phyloP scores from a whole-genome alignment of 2,113 vertebrate genomes.

The Opisthocomus hoazin region DNA sequence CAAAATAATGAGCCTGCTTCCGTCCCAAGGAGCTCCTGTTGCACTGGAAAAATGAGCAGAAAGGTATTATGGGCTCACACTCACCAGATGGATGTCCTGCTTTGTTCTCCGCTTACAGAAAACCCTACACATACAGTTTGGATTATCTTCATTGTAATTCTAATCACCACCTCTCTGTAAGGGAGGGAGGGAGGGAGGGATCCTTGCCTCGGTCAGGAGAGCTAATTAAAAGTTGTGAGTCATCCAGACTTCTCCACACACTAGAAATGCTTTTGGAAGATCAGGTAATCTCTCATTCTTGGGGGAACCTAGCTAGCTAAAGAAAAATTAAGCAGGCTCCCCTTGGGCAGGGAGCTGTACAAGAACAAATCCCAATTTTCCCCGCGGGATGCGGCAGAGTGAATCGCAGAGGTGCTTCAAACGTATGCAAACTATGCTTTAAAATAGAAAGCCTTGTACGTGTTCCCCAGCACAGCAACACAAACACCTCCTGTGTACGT shows the following conservation, averaged over 20 bases:
- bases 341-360: not conserved
- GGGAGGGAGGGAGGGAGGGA: slow-evolving; percentile 33
- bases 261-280: slow-evolving; percentile 40
- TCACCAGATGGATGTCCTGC: slow-evolving; percentile 63
- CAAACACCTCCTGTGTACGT: not conserved
- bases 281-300: slow-evolving; percentile 57
- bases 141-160: slow-evolving; percentile 69
- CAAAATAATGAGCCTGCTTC: slow-evolving; percentile 55
- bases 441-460: not conserved
- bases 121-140: slow-evolving; percentile 57
- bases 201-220: slow-evolving; percentile 38
- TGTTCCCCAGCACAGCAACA: not conserved
- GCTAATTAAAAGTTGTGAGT: slow-evolving; percentile 62
- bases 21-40: slow-evolving; percentile 54
- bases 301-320: not conserved
- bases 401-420: not conserved
- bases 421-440: not conserved
- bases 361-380: not conserved
- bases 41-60: slow-evolving; percentile 63
- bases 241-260: not conserved
- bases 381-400: not conserved
- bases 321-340: slow-evolving; percentile 7
- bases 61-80: slow-evolving; percentile 60
- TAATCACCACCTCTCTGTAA: slow-evolving; percentile 49
- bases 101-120: slow-evolving; percentile 59